These are phyloP conservation scores for Drosophila mayri DNA, from an alignment of 1,140 invertebrate species.

Conservation along the genomic window DNA sequence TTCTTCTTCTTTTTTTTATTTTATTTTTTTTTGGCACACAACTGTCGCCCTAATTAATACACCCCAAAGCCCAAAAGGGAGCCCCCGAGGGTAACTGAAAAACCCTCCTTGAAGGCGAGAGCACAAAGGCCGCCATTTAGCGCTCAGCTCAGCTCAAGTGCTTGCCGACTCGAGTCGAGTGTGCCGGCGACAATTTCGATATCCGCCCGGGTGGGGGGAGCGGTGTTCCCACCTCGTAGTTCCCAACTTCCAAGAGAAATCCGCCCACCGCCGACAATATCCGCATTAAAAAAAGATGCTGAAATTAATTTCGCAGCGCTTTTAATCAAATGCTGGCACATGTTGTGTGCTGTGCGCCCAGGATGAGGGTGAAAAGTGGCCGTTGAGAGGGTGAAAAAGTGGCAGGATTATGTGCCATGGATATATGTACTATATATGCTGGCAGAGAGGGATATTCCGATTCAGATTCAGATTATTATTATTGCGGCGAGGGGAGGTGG, in stretches of 20 bases:
- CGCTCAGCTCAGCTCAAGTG: constrained; percentile 52
- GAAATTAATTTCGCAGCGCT: constrained; percentile 79
- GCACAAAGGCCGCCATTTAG: constrained; percentile 74
- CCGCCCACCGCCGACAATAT: constrained; percentile 13
- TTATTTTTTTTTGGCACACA: constrained; percentile 7
- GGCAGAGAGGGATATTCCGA: constrained; percentile 1
- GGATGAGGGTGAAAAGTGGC: constrained; percentile 39
- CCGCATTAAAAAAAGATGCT: constrained; percentile 35
- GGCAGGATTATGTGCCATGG: constrained; percentile 26
- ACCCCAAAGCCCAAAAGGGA: constrained; percentile 30
- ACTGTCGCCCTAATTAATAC: constrained; percentile 77
- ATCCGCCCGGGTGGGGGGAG: neutral
- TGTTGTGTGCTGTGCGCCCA: constrained; percentile 23
- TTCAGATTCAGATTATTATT: constrained; percentile 35
- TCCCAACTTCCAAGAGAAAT: neutral
- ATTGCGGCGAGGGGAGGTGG: neutral
- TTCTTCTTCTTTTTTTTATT: neutral
- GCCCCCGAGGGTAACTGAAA: constrained; percentile 1
- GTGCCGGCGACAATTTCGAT: constrained; percentile 70
- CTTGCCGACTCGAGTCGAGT: constrained; percentile 1
- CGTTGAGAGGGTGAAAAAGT: constrained; percentile 26
- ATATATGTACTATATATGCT: neutral
- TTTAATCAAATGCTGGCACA: constrained; percentile 84
- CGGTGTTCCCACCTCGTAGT: neutral
- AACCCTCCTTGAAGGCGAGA: constrained; percentile 25